phyloP scores from a whole-genome alignment of 2,888 invertebrate genomes.

The Stenurella melanura region DNA sequence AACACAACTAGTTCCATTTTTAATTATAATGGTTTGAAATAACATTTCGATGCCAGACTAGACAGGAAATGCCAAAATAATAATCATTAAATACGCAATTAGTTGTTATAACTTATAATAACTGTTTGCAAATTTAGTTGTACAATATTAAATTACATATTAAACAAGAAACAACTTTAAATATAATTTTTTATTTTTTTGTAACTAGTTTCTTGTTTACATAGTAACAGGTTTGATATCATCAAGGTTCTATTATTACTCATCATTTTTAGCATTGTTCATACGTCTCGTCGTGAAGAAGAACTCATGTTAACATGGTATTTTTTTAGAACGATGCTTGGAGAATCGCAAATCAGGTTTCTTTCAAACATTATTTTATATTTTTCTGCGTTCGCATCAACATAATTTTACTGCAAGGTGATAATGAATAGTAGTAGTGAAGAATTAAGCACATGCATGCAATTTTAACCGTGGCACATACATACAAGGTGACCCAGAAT shows the following conservation, averaged over 20 bases:
- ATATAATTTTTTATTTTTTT: constrained; percentile 6
- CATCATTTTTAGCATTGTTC: constrained; percentile 17
- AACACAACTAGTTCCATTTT: background rate
- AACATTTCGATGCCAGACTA: background rate
- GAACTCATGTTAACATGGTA: background rate
- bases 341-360: background rate
- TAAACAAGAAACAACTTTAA: background rate
- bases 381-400: no score
- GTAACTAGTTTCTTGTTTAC: constrained; percentile 12
- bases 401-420: no score
- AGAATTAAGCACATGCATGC: no score
- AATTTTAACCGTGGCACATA: no score
- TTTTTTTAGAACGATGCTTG: constrained; percentile 10
- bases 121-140: background rate
- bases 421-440: no score
- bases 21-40: background rate
- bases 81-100: background rate
- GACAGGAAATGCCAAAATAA: background rate
- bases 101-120: background rate
- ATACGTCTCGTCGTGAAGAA: constrained; percentile 2
- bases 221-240: constrained; percentile 17
- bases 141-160: background rate
- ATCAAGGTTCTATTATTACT: constrained; percentile 27
- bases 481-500: no score
- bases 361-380: no score